Base-by-base conservation (phyloP, 2,797 vertebrate genomes). In the Mastacembelus armatus region DNA sequence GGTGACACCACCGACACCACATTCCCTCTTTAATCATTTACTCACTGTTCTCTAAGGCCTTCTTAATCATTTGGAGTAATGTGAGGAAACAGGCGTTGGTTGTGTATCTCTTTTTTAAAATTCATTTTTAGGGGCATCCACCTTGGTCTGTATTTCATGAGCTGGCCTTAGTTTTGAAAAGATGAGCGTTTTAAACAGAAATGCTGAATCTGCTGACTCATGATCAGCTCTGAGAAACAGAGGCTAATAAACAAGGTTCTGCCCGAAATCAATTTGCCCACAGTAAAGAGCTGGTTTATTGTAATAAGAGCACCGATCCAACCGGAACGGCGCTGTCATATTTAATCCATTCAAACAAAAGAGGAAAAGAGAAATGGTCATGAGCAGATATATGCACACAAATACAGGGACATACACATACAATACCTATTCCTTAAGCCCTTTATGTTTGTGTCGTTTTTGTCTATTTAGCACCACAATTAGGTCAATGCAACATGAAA, bases 211-310 rank as follows among this genome's bases (percentile, higher is more conserved):
- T 87, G 78, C 78, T 85, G 80, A 86, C 43, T 89, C 84, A 85
- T 83, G 71, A 83, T 77, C 39, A 52, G 57, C 60, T 82, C 66
- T 51, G 70, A 56, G 74, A 63, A 84, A 63, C 66, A 64, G 77
- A 60, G 76, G 81, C 76, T 81, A 80, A 91, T 87, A 89, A 89
- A 88, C 79, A 84, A 84, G 52, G 56, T 73, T 69, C 61, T 60
- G 77, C 59, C 74, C 35, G 19, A 88, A 89, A 88, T 91, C 81
- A 88, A 88, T 89, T 88, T 89, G 55, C 71, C 78, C 71, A 61
- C 64, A 83, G 82, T 83, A 82, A 86, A 80, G 66, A 77, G 51
- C 66, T 66, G 61, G 55, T 86, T 83, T 77, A 74, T 87, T 84
- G 70, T 80, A 86, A 85, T 85, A 67, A 56, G 52, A 78, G 71